Conservation (phyloP, 2,888 invertebrate species). For the Chrysotoxum bicinctum region DNA sequence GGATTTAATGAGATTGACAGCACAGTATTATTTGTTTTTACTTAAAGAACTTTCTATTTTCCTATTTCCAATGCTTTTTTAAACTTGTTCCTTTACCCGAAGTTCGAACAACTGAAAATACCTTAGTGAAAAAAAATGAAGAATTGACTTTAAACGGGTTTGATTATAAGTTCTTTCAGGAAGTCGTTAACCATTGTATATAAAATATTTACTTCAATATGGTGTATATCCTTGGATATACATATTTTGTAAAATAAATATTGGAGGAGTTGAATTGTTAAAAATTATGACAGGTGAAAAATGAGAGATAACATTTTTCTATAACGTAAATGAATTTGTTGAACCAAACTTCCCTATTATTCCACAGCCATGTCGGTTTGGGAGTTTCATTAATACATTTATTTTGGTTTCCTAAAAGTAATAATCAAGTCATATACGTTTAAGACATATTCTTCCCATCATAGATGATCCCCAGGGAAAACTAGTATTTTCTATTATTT, state of each 20-base stretch:
- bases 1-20: too few relatives aligned
- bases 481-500: slow-evolving; percentile 7
- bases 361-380: background rate
- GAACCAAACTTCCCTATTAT: background rate
- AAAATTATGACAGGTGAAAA: slow-evolving; percentile 51
- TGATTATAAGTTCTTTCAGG: background rate
- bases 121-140: too few relatives aligned
- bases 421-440: background rate
- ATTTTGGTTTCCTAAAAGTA: slow-evolving; percentile 2
- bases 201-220: background rate
- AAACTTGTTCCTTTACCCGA: too few relatives aligned
- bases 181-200: slow-evolving; percentile 23
- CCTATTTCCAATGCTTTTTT: too few relatives aligned
- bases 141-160: background rate
- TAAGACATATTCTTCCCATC: background rate
- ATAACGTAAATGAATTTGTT: slow-evolving; percentile 32
- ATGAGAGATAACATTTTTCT: slow-evolving; percentile 24
- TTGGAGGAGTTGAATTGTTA: slow-evolving; percentile 35
- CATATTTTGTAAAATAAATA: slow-evolving; percentile 7
- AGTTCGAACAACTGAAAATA: too few relatives aligned
- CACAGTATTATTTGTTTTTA: too few relatives aligned
- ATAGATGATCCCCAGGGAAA: background rate
- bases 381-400: slow-evolving; percentile 22
- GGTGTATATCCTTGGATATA: slow-evolving; percentile 1
- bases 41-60: too few relatives aligned